A percentile compares a stretch with the other conserved stretches of the same genome.
Evolutionary conservation across 2,797 vertebrate species (phyloP).

Genomic region (Trachurus trachurus): DNA sequence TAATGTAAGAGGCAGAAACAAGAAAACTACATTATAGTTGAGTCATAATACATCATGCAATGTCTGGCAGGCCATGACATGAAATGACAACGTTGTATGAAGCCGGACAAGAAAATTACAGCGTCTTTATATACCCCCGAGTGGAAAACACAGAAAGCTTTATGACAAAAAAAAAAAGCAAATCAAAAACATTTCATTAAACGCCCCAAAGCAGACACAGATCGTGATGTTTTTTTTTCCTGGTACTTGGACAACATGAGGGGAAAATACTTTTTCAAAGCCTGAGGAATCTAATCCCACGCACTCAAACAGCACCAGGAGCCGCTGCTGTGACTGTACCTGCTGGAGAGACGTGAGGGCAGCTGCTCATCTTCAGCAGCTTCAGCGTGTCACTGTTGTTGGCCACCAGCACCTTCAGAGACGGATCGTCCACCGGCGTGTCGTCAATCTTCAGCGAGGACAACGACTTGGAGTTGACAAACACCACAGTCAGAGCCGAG

Average conservation of each 20-base stretch:
- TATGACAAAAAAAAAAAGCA: slow-evolving; percentile 8
- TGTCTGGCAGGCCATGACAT: slow-evolving; percentile 1
- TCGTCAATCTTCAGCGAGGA: slow-evolving; percentile 98
- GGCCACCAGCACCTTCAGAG: slow-evolving; percentile 94
- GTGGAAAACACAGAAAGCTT: not conserved
- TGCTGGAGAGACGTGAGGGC: slow-evolving; percentile 98
- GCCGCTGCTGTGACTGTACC: slow-evolving; percentile 80
- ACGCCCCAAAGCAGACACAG: not conserved
- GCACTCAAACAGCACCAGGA: not conserved
- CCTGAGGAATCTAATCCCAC: not conserved
- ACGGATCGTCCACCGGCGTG: slow-evolving; percentile 98
- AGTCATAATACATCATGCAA: slow-evolving; percentile 6
- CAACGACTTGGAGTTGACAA: slow-evolving; percentile 98
- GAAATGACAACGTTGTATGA: slow-evolving; percentile 8
- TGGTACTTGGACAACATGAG: too few species aligned
- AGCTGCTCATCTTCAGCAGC: slow-evolving; percentile 99
- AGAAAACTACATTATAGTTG: slow-evolving; percentile 3
- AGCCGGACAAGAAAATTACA: slow-evolving; percentile 21
- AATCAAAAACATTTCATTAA: slow-evolving; percentile 8
- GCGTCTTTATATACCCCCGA: not conserved
- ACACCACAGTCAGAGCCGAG: slow-evolving; percentile 98
- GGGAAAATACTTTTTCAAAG: not conserved
- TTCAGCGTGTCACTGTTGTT: slow-evolving; percentile 98
- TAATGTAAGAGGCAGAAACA: slow-evolving; percentile 11
- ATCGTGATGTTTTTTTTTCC: too few species aligned